A percentile compares a stretch with the other conserved stretches of the same genome.
Conservation (phyloP, 2,797 vertebrate genomes). For the Microhierax caerulescens region DNA sequence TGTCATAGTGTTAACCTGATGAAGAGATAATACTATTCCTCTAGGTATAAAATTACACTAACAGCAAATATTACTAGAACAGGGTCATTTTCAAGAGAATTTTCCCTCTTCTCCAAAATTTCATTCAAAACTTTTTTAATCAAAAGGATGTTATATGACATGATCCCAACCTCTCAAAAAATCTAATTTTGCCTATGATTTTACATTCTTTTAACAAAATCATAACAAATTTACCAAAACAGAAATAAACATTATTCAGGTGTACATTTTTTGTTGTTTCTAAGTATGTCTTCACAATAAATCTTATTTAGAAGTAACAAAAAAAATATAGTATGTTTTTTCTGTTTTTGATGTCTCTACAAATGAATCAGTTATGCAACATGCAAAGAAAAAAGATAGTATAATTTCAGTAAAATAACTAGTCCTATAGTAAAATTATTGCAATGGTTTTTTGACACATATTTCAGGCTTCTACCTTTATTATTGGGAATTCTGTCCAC, state of each 20-base stretch:
- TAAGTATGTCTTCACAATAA: not conserved
- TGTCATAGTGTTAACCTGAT: not conserved
- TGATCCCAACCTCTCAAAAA: fast-evolving
- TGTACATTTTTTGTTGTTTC: not conserved
- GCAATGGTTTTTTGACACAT: not conserved
- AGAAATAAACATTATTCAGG: not conserved
- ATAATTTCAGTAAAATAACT: not conserved
- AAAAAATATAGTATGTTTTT: not conserved
- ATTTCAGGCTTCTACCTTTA: not conserved
- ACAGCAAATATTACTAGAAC: not conserved
- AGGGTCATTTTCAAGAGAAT: not conserved
- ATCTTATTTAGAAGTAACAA: not conserved
- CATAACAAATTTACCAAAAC: not conserved
- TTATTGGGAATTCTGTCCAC: not conserved
- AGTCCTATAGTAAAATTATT: not conserved
- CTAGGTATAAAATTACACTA: not conserved
- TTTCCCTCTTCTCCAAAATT: not conserved
- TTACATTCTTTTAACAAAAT: not conserved
- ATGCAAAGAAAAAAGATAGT: not conserved
- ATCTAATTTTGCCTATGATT: not conserved
- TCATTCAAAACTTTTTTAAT: not conserved
- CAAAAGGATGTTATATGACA: not conserved
- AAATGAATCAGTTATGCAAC: not conserved
- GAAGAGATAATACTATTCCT: not conserved
- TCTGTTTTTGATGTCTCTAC: not conserved